These are phyloP conservation scores for Nettapus auritus DNA, from an alignment of 2,113 vertebrate genomes.

Conservation along the genomic window DNA sequence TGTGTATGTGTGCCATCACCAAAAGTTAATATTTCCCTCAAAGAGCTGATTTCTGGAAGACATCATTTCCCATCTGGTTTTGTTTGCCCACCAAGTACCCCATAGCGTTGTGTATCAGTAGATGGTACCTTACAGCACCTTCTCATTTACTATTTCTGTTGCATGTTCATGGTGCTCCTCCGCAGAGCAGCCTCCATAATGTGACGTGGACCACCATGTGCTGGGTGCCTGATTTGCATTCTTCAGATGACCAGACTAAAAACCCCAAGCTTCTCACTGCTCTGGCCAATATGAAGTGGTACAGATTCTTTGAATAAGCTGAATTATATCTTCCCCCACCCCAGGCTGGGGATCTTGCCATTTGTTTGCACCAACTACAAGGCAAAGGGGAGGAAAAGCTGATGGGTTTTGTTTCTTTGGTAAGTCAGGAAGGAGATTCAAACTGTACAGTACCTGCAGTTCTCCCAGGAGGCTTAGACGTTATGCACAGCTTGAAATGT, in stretches of 20 bases:
- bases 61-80: not conserved
- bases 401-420: not conserved
- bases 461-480: conserved; percentile 19
- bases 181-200: not conserved
- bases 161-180: not conserved
- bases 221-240: not conserved
- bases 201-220: not conserved
- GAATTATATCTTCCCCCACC: not conserved
- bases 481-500: conserved; percentile 49
- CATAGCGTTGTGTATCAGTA: too few species aligned
- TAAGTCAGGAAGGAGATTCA: not conserved
- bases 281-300: not conserved
- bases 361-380: not conserved
- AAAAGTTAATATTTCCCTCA: not conserved
- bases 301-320: not conserved
- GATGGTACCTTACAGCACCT: not conserved
- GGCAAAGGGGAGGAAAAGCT: not conserved
- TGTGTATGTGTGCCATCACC: fast-evolving
- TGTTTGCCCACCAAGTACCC: not conserved
- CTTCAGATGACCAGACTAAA: not conserved
- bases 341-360: not conserved
- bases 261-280: not conserved
- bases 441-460: not conserved
- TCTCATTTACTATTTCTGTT: not conserved
- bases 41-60: not conserved